Evolutionary conservation across 2,113 vertebrate species (phyloP), one percentile per base, ranked within the genome.

Genomic region (Setophaga coronata): DNA sequence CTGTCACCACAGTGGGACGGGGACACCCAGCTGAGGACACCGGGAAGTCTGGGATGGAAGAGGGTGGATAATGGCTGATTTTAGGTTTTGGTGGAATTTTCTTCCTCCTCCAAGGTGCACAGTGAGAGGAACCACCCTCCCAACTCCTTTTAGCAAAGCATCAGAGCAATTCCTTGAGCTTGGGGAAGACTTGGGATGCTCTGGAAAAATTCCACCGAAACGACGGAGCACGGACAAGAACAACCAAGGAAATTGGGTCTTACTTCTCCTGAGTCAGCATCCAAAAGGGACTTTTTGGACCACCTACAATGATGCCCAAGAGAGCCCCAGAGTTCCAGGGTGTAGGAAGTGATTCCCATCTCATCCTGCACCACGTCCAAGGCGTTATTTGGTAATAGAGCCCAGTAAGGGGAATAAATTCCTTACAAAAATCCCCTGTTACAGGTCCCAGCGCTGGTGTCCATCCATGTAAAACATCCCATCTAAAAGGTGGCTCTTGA

Each of bases 341-440:
- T 0, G 1, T 10, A 26, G 34, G 40, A 80, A 48, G 8, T 12
- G 8, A 53, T 43, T 54, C 28, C 54, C 42, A 61, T 66, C 53
- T 90, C 24, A 12, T 56, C 11, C 15, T 45, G 50, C 6, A 13
- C n/a, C 13, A 4, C 12, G 2, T 64, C 57, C 19, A 24, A 36
- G 50, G 45, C 0, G 0, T 65, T 24, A 4, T 6, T 6, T 43
- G 53, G 15, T 24, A 58, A 62, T 2, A 26, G 1, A 56, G 36
- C 14, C 51, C 1, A 3, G 7, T 48, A 38, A 36, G 3, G 24
- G 34, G 19, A 60, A 58, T 6, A 34, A 53, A 48, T 8, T 7
- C 34, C 26, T 7, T 25, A 29, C 26, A 36, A 65, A 73, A 21
- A 7, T 5, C 84, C 48, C 57, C 9, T 15, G 3, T 47, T 50